Base-by-base conservation (phyloP, 2,888 invertebrate species). In the Nomada goodeniana region DNA sequence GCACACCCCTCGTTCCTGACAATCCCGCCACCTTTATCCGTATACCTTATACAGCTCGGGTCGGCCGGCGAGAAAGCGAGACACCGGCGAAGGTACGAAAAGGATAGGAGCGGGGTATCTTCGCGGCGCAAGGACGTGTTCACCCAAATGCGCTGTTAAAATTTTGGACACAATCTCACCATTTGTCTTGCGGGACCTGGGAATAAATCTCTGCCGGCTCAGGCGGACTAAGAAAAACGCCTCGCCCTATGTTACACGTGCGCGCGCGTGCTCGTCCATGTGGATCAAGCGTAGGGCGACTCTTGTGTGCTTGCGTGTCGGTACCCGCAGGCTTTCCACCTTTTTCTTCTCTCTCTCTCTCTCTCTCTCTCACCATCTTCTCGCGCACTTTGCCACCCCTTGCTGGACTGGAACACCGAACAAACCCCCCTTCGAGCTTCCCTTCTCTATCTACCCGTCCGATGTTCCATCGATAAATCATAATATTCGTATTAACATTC, bases 111-210 rank as follows among this genome's bases (percentile, higher is more conserved):
- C 36, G 36, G 94, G 94, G 94, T 94, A 94, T 93, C 91, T 89
- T 89, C 91, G 94, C 90, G 93, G 94, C 94, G 95, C 94, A 83
- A 85, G 87, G 92, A 92, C 92, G 93, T 91, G 92, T 92, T 93
- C 93, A 91, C 91, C 92, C 95, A 96, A 96, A 96, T 96, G 96
- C 95, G 96, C 96, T 96, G 95, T 96, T 96, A 96, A 96, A 96
- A 96, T 96, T 96, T 96, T 96, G 96, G 96, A 96, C 96, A 96
- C 96, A 96, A 96, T 96, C 96, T 96, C 94, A 95, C 96, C 96
- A 96, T 96, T 96, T 96, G 96, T 96, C 96, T 96, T 96, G 95
- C 95, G 94, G 95, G 96, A 95, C 96, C 95, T 95, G 95, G 95
- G 95, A 95, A 96, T 96, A 96, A 96, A 96, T 96, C 96, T 93